Base-by-base conservation (phyloP, 2,888 invertebrate species). In the Aphodius sticticus region DNA sequence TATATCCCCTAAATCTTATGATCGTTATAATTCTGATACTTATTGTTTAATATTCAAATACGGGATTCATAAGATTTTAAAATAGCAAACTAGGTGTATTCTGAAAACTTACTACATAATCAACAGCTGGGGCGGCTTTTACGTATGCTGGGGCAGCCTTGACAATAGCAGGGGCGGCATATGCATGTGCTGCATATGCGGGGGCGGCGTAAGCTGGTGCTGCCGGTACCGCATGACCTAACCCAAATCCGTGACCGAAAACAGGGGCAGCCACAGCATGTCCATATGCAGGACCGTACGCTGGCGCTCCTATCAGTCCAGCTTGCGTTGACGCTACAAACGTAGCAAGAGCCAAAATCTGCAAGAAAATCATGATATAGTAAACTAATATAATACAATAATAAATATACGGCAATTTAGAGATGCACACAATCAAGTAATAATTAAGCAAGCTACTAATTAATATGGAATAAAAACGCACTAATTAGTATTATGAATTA, bases 321-420 rank as follows among this genome's bases (percentile, higher is more conserved):
- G 91, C 92, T 77, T 81, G 90, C 26, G 90, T 88, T 72, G 91
- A 88, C 82, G 83, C 89, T 85, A 82, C 89, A 80, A 89, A 82
- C 77, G 87, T 87, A 84, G 87, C 83, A 69, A 90, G 79, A 78
- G 89, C 84, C 81, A 89, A 79, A 80, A 89, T 83, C 90, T 87
- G 81, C 16, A 85, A 5, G 53, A 26, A 26, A 26, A 26, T 26
- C 26, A 26, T 26, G 3, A 26, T 26, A 26, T 26, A 26, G 2
- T 26, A 2, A 26, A 26, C 26, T 26, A 26, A n/a, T n/a, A n/a
- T n/a, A n/a, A n/a, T n/a, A n/a, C n/a, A n/a, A n/a, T n/a, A n/a
- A n/a, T n/a, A n/a, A n/a, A n/a, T n/a, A n/a, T n/a, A n/a, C n/a
- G n/a, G n/a, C n/a, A n/a, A n/a, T n/a, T n/a, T n/a, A n/a, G n/a